Evolutionary conservation across 2,888 invertebrate species (phyloP), one percentile per base, ranked within the genome.

Genomic region (Coleophora deauratella): DNA sequence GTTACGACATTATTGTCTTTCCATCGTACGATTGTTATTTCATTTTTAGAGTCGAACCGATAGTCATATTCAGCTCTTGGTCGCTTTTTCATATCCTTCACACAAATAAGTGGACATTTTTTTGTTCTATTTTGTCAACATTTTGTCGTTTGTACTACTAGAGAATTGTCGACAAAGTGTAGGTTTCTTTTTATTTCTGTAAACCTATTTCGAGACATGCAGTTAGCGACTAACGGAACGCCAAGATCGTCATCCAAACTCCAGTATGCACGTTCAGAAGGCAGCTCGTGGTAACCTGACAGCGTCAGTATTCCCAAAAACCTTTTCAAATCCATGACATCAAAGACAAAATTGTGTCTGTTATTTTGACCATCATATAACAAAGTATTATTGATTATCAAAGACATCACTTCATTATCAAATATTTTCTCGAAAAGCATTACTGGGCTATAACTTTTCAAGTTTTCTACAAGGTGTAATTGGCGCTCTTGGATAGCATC

Each of bases 251-350:
- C 55, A 47, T 57, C 59, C 37, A 56, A 44, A 44, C 50, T 51
- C 62, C 61, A 64, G 47, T 63, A 64, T 38, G 46, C 43, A 41
- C 57, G 45, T 46, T 64, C 57, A 35, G 51, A 41, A 36, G 55
- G 61, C 45, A 62, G 44, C 47, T 50, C 49, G 47, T 62, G 59
- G 47, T 61, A 64, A 31, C 60, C 60, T 38, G 52, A 51, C 35
- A 65, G 46, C 37, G 61, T 42, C 42, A 54, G 49, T 46, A 52
- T 12, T n/a, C 10, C 27, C 11, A 37, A 11, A 27, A 37, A 27
- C 9, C 11, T 9, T 33, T 33, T 33, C 11, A 33, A n/a, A n/a
- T 12, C n/a, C 12, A 12, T 12, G 7, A n/a, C 12, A 13, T 9
- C 14, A 9, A 35, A 8, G 6, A 9, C 13, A 14, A 35, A 35